These are phyloP conservation scores for Brachystomella parvula DNA, from an alignment of 1,140 invertebrate genomes.

Conservation along the genomic window DNA sequence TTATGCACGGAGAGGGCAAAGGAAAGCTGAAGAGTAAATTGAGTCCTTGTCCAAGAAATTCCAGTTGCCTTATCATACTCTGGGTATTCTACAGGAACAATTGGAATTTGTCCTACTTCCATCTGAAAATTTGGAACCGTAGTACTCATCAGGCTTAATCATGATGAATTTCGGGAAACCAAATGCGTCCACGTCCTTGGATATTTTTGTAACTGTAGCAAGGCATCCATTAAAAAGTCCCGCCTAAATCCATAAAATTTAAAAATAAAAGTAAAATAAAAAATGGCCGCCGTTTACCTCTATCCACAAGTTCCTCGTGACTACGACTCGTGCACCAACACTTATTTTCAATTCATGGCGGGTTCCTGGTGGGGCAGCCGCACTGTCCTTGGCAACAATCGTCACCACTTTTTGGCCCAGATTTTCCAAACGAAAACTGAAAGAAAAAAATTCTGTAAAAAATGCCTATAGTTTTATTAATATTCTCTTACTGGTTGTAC, in stretches of 20 bases:
- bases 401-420: not conserved
- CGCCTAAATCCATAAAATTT: not conserved
- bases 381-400: not conserved
- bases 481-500: not conserved
- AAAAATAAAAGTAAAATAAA: not conserved
- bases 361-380: not conserved
- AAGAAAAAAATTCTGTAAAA: too few relatives aligned
- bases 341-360: not conserved
- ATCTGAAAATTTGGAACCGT: not conserved
- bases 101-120: not conserved
- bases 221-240: not conserved
- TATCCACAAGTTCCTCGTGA: slow-evolving; percentile 1
- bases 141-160: not conserved
- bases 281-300: not conserved
- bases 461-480: too few relatives aligned
- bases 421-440: not conserved
- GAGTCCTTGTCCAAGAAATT: too few relatives aligned
- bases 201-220: not conserved
- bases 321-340: not conserved
- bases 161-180: not conserved
- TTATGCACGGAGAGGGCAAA: too few relatives aligned
- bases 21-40: too few relatives aligned
- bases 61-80: too few relatives aligned
- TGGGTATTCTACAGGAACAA: too few relatives aligned
- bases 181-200: not conserved